Evolutionary conservation across 1,140 invertebrate species (phyloP).

Genomic region (Drosophila bocki): DNA sequence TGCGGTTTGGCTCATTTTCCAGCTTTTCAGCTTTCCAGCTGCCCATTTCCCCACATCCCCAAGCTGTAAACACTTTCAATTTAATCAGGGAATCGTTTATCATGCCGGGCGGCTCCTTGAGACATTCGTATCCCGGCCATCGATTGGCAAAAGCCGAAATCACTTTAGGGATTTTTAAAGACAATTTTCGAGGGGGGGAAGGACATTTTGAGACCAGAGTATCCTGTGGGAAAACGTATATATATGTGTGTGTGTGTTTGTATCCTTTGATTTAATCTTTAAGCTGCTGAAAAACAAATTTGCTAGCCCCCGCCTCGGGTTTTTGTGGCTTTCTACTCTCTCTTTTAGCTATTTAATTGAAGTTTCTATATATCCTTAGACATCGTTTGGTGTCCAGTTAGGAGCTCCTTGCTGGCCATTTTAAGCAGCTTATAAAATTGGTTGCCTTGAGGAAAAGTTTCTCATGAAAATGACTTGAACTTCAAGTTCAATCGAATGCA

Average conservation of each 20-base stretch:
- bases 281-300: neutral
- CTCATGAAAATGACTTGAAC: slow-evolving; percentile 1
- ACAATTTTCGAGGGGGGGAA: neutral
- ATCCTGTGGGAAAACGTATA: neutral
- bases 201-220: slow-evolving; percentile 3
- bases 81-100: slow-evolving; percentile 30
- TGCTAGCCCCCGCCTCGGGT: neutral
- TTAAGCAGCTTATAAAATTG: slow-evolving; percentile 19
- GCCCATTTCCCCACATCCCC: neutral
- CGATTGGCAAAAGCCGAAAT: slow-evolving; percentile 27
- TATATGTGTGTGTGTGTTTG: neutral
- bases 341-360: slow-evolving; percentile 12
- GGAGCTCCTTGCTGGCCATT: neutral
- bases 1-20: no score
- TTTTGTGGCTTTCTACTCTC: slow-evolving; percentile 1
- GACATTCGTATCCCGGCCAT: slow-evolving; percentile 6
- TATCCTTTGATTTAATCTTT: slow-evolving; percentile 7
- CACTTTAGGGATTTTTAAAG: slow-evolving; percentile 27
- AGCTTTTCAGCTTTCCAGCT: neutral
- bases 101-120: slow-evolving; percentile 1
- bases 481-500: slow-evolving; percentile 9
- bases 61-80: slow-evolving; percentile 26
- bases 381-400: neutral
- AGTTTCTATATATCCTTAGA: neutral
- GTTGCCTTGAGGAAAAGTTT: neutral